Conservation (phyloP, 2,888 invertebrate species). For the Actias luna region DNA sequence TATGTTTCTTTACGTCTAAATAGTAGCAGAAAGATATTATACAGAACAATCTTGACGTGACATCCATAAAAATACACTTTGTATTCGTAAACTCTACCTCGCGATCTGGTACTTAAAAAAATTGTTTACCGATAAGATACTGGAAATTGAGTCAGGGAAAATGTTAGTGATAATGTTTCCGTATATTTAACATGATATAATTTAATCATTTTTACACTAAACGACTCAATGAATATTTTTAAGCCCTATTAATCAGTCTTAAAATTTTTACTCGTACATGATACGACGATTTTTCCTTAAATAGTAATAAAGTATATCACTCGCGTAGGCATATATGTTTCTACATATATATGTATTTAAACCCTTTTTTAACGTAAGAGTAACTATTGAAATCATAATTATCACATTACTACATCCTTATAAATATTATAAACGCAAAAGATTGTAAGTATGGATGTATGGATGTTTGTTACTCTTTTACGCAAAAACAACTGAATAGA, state of each 20-base stretch:
- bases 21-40: background rate
- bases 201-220: background rate
- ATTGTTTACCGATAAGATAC: constrained; percentile 6
- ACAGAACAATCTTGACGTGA: background rate
- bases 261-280: background rate
- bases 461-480: no score
- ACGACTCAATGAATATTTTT: background rate
- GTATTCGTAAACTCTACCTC: background rate
- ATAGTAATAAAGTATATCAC: no score
- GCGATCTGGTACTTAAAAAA: background rate
- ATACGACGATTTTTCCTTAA: background rate
- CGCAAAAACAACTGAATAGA: no score
- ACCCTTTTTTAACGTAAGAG: no score
- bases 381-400: no score
- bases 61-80: background rate
- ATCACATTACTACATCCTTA: no score
- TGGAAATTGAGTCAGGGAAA: constrained; percentile 6
- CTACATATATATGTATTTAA: background rate
- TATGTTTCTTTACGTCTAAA: background rate
- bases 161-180: background rate
- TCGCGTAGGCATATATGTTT: no score
- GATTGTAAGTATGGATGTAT: no score
- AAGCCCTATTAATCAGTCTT: background rate
- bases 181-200: background rate
- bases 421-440: no score